Conservation (phyloP, 2,113 vertebrate species). For the Thryonomys swinderianus region DNA sequence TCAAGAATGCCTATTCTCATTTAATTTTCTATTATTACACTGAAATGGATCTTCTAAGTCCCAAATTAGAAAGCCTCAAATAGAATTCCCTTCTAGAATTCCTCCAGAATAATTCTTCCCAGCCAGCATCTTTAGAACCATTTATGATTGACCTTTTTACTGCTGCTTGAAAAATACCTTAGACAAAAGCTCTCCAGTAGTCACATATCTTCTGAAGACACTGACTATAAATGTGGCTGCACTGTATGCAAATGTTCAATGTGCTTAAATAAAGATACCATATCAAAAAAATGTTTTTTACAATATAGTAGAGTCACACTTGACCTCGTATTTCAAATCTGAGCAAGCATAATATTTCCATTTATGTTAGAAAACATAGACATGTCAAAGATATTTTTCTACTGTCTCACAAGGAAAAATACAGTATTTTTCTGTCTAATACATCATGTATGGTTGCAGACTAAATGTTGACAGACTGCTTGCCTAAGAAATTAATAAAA, state of each 20-base stretch:
- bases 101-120: neutral
- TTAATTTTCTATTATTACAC: too few species aligned
- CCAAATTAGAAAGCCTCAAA: neutral
- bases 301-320: neutral
- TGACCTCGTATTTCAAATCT: neutral
- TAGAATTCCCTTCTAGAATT: neutral
- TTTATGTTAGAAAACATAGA: neutral
- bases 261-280: neutral
- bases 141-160: neutral
- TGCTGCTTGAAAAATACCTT: neutral
- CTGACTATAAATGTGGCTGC: neutral
- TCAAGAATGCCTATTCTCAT: too few species aligned
- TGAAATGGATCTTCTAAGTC: neutral
- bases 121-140: neutral
- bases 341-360: neutral
- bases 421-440: neutral
- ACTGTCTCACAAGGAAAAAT: neutral
- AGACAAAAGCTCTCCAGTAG: neutral
- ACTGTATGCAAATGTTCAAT: neutral
- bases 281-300: neutral
- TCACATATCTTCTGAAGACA: neutral
- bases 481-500: neutral
- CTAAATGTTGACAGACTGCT: neutral
- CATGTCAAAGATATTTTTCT: constrained; percentile 1
- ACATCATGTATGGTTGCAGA: neutral